Evolutionary conservation across 2,113 vertebrate species (phyloP).

Genomic region (Grantiella picta): DNA sequence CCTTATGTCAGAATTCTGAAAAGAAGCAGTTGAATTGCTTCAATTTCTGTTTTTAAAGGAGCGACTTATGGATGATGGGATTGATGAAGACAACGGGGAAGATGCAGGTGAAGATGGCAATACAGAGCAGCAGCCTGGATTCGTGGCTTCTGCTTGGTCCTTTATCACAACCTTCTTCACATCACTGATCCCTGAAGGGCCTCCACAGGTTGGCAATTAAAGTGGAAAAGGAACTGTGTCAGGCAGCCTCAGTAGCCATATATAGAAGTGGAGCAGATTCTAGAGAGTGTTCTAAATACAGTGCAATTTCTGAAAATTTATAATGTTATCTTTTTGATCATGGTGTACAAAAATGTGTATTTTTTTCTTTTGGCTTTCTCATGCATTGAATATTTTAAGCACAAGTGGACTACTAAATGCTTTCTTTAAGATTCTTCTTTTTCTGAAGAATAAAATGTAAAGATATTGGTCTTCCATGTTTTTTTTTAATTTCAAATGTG

Average conservation of each 20-base stretch:
- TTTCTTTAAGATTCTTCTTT: conserved; percentile 69
- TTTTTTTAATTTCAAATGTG: conserved; percentile 60
- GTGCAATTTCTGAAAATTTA: conserved; percentile 75
- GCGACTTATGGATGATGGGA: conserved; percentile 85
- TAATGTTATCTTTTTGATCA: conserved; percentile 68
- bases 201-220: conserved; percentile 91
- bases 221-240: conserved; percentile 49
- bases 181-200: conserved; percentile 93
- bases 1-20: background rate
- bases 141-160: conserved; percentile 93
- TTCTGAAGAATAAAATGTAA: conserved; percentile 69
- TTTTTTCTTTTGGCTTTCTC: conserved; percentile 69
- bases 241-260: conserved; percentile 43
- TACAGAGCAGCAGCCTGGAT: conserved; percentile 76
- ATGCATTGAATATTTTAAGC: conserved; percentile 75
- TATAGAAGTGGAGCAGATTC: conserved; percentile 19
- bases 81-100: conserved; percentile 86
- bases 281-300: conserved; percentile 70
- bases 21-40: background rate
- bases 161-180: conserved; percentile 96
- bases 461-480: conserved; percentile 73
- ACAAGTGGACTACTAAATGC: conserved; percentile 75
- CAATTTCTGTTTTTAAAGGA: conserved; percentile 77
- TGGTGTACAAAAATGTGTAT: conserved; percentile 68
- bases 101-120: conserved; percentile 78